Evolutionary conservation across 1,140 invertebrate genomes (phyloP), one percentile per base, ranked within the genome.

Genomic region (Drosophila albomicans): DNA sequence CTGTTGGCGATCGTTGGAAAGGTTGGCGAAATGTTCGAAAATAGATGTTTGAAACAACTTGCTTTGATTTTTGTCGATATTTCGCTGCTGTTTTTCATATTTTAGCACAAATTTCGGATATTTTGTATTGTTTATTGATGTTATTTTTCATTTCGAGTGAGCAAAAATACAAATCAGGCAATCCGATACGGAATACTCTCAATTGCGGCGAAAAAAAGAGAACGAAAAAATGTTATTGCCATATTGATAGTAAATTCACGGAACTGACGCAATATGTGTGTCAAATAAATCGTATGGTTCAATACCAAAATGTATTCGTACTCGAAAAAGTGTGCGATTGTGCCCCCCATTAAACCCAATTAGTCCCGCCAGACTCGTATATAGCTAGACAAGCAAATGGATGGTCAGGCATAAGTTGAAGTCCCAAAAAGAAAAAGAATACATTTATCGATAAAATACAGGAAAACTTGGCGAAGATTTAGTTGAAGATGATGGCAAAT

Each of bases 71-170:
- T 32, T 45, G 7, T 59, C 7, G 43, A 59, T 68, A 11, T 66
- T 70, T 48, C 48, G 64, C 69, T 67, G 63, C 69, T 75, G 77
- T 41, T 87, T 72, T 82, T 69, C 69, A 80, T 80, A 77, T 66
- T 61, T 82, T 88, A 73, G 65, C 84, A 81, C 82, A 79, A 57
- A 54, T 63, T 57, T 41, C 16, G 5, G 1, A 38, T 57, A 15
- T 35, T 57, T 56, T 46, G 57, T 41, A 41, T 48, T 54, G 45
- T 62, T 73, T 66, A 62, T 61, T 35, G 64, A 13, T 62, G 20
- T 45, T 64, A 51, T 61, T 65, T 59, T 49, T 63, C 49, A 69
- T 62, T 54, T 72, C n/a, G 43, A 66, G 49, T 62, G 61, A 54
- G 59, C 63, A 52, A 6, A 51, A 52, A 25, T 41, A 20, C 20